Evolutionary conservation across 2,797 vertebrate species (phyloP), one percentile per base, ranked within the genome.

Genomic region (Sebastes matsubarae): DNA sequence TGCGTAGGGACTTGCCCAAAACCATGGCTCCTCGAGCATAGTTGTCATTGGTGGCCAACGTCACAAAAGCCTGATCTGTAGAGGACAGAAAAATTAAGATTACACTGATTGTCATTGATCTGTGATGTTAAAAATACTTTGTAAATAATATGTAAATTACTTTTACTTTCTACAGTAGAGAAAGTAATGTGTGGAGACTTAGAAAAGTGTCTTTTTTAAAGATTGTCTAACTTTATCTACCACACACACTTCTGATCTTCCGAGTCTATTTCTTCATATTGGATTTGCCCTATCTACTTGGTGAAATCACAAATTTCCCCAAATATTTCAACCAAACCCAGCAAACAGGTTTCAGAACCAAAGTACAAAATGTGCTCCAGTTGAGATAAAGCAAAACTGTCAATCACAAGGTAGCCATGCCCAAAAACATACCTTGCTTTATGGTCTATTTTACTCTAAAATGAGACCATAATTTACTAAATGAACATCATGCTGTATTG

Each of bases 41-140:
- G 77, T 89, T 96, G 92, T 99, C 98, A 55, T 98, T 99, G 87
- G 98, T 99, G 72, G 97, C 97, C 92, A 99, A 93, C 4, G 98
- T 99, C 91, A 99, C 98, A 94, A 99, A 99, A 89, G 99, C 98
- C 93, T 99, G 97, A 89, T 98, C 98, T 99, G 95, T 34, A 50
- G 52, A 83, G 12, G 7, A 66, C 34, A 75, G 4, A n/a, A 57
- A 65, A 8, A 25, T 16, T 9, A 14, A 27, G 5, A 34, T 18
- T 68, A 24, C 24, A 30, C 1, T 55, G 22, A 16, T 29, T 10
- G 27, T n/a, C 7, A 22, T 36, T 36, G 8, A 54, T 34, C 6
- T 8, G 25, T 34, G 27, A 52, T 16, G 22, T 13, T 74, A 13
- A 27, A 64, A 38, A 18, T 13, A 57, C 25, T 60, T 60, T 24